Percentiles rank a stretch among this genome's conserved stretches.
These are phyloP conservation scores for Poeciliopsis turrubarensis DNA, from an alignment of 2,113 vertebrate species.

Conservation along the genomic window DNA sequence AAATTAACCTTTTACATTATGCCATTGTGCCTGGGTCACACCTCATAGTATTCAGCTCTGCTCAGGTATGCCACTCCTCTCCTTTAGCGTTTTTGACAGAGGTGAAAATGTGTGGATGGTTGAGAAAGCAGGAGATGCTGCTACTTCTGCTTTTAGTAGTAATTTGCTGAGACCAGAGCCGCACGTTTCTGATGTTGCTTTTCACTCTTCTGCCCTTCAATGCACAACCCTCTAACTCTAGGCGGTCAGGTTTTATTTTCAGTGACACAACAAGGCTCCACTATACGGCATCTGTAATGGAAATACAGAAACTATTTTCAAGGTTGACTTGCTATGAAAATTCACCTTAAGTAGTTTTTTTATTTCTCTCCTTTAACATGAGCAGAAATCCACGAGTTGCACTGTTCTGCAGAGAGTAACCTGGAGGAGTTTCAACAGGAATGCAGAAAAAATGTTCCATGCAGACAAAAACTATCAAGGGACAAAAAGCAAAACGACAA, in stretches of 20 bases:
- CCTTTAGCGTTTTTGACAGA: constrained; percentile 32
- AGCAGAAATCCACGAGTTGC: constrained; percentile 7
- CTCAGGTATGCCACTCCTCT: constrained; percentile 25
- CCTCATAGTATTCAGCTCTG: constrained; percentile 43
- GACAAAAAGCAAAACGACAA: background rate
- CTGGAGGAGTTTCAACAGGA: constrained; percentile 14
- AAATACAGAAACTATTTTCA: constrained; percentile 56
- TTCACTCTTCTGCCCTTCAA: constrained; percentile 29
- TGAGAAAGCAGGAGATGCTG: constrained; percentile 28
- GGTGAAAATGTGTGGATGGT: constrained; percentile 24
- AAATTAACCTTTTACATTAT: constrained; percentile 67
- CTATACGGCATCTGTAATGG: constrained; percentile 41
- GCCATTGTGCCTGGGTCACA: constrained; percentile 44
- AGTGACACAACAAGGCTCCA: constrained; percentile 38
- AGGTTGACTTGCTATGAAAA: constrained; percentile 61
- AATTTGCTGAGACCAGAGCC: constrained; percentile 14
- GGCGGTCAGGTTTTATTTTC: constrained; percentile 49
- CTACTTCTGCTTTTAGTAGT: constrained; percentile 20
- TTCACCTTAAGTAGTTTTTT: constrained; percentile 38
- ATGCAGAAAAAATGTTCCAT: constrained; percentile 3
- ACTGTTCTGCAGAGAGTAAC: background rate
- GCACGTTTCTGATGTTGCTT: constrained; percentile 17
- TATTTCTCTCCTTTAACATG: constrained; percentile 1
- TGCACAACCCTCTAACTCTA: constrained; percentile 28
- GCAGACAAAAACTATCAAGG: constrained; percentile 11